Conservation (phyloP, 2,888 invertebrate genomes). For the Chouioia cunea region DNA sequence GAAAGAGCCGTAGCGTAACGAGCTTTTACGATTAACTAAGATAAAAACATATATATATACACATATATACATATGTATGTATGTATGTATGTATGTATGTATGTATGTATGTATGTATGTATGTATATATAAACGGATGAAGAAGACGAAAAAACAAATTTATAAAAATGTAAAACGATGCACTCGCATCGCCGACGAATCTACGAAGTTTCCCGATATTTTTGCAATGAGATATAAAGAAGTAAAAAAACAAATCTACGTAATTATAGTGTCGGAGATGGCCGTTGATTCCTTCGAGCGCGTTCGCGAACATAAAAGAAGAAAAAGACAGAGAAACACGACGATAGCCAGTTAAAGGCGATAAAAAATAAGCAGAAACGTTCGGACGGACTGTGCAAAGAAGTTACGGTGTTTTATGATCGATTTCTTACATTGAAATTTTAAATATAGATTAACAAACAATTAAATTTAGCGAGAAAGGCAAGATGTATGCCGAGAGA, state of each 20-base stretch:
- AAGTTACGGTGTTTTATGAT: constrained; percentile 58
- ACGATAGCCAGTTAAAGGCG: too few relatives aligned
- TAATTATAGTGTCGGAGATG: constrained; percentile 6
- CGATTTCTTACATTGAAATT: constrained; percentile 56
- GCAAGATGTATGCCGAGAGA: too few relatives aligned
- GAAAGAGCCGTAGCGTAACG: constrained; percentile 40
- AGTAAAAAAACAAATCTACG: constrained; percentile 31
- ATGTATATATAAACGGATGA: constrained; percentile 34
- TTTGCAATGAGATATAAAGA: constrained; percentile 43
- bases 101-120: constrained; percentile 4
- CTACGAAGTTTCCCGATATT: constrained; percentile 42
- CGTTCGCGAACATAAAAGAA: constrained; percentile 13
- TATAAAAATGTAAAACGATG: constrained; percentile 22
- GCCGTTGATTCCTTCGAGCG: constrained; percentile 43
- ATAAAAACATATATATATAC: constrained; percentile 27
- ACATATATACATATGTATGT: too few relatives aligned
- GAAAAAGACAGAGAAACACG: not conserved
- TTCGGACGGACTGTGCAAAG: constrained; percentile 60
- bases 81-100: too few relatives aligned
- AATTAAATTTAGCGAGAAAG: too few relatives aligned
- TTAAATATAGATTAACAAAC: constrained; percentile 27
- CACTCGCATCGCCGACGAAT: constrained; percentile 36
- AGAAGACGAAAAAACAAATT: constrained; percentile 27
- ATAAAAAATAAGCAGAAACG: too few relatives aligned
- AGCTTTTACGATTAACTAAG: constrained; percentile 44